Base-by-base conservation (phyloP, 2,113 vertebrate species). In the Phyllopteryx taeniolatus region DNA sequence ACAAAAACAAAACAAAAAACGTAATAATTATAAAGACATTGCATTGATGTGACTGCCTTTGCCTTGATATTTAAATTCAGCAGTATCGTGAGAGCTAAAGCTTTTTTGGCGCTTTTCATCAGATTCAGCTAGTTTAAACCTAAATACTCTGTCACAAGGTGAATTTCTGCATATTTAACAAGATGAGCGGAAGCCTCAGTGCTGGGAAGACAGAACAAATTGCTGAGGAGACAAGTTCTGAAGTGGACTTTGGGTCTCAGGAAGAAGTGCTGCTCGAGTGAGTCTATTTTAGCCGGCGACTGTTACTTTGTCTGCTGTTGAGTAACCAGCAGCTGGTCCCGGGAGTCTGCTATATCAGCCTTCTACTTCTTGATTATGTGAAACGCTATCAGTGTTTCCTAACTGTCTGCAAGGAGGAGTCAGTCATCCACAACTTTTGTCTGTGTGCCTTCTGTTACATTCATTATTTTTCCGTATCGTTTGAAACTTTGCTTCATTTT, bases 221-320 rank as follows among this genome's bases (percentile, higher is more conserved):
- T 91, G 92, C 92, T 92, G 91, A 93, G 83, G 70, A 75, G 85
- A 88, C 86, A 80, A 89, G 64, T 88, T 90, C 87, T 83, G 22
- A 82, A 76, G 71, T 85, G 69, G 75, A 80, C 79, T 81, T 86
- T 86, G 83, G 83, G 86, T 89, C 79, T 84, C 85, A 85, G 74
- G 85, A 84, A 89, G 83, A 74, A 83, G 79, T 76, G 68, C 44
- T 43, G 62, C 10, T 46, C 57, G 76, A 47, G 82, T 74, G 77
- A 44, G 82, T 76, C 86, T 90, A 87, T 90, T 91, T 92, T 88
- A 71, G 71, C 87, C 63, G 35, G 72, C 39, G 89, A 85, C 88
- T 91, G 89, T 90, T 91, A 87, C 76, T 78, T 79, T 81, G 87
- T 89, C 87, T 87, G 79, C 77, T 90, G 79, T 91, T 93, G 91